Percentiles rank a stretch among this genome's conserved stretches.
Evolutionary conservation across 2,797 vertebrate species (phyloP).

Genomic region (Lagothrix lagotricha): DNA sequence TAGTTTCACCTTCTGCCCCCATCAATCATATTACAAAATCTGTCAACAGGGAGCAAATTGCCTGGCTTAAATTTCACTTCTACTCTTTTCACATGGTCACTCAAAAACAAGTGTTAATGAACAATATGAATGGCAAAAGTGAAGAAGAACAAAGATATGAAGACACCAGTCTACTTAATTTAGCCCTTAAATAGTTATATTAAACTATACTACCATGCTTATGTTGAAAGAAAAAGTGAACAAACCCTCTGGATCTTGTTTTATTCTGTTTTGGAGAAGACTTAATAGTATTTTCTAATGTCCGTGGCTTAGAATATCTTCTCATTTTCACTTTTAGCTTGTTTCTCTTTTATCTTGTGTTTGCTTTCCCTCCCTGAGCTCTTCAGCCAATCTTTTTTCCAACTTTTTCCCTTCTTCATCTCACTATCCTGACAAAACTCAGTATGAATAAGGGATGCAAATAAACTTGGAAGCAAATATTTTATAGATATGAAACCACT

Average conservation of each 20-base stretch:
- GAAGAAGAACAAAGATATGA: slow-evolving; percentile 3
- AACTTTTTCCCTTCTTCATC: neutral
- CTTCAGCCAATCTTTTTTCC: neutral
- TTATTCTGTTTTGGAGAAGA: neutral
- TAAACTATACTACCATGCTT: slow-evolving; percentile 2
- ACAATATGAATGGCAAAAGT: slow-evolving; percentile 15
- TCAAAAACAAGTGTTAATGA: slow-evolving; percentile 37
- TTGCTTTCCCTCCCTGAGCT: neutral
- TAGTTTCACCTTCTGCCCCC: slow-evolving; percentile 66
- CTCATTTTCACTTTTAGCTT: neutral
- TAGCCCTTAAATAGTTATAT: neutral
- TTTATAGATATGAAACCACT: neutral
- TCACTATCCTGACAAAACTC: neutral
- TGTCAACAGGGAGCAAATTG: slow-evolving; percentile 64
- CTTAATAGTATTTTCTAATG: neutral
- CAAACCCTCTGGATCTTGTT: neutral
- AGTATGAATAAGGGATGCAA: neutral
- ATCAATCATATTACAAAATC: slow-evolving; percentile 75
- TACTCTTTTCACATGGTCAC: neutral
- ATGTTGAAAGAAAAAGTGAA: neutral
- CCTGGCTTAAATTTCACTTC: slow-evolving; percentile 47
- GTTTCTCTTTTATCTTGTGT: slow-evolving; percentile 4
- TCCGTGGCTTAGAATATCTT: neutral
- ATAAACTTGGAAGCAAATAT: neutral
- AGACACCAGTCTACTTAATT: neutral